Conservation (phyloP, 2,888 invertebrate genomes). For the Entomobrya multifasciata region DNA sequence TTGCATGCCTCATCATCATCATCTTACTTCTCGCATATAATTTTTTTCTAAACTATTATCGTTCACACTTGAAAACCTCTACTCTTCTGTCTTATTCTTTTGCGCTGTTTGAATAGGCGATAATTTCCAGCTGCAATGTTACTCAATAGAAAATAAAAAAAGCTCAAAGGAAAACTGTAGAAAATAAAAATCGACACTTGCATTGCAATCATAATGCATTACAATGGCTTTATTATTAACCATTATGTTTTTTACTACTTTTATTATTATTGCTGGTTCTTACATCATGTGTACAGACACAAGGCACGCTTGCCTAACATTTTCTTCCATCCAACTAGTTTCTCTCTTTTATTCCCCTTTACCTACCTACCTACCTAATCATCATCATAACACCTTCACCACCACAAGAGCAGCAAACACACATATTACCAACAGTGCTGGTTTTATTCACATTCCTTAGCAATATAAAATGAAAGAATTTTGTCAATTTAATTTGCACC, state of each 20-base stretch:
- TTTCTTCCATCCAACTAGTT: not conserved
- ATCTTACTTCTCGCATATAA: not conserved
- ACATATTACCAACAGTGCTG: too few species aligned
- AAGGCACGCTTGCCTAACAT: slow-evolving; percentile 31
- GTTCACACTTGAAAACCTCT: slow-evolving; percentile 35
- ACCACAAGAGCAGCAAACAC: slow-evolving; percentile 41
- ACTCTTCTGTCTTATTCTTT: slow-evolving; percentile 19
- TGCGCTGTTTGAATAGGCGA: slow-evolving; percentile 41
- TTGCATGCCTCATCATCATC: slow-evolving; percentile 13
- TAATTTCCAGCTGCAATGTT: slow-evolving; percentile 65
- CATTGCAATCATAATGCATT: slow-evolving; percentile 58
- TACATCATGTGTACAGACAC: slow-evolving; percentile 40
- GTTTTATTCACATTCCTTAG: not conserved
- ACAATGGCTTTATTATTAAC: slow-evolving; percentile 64
- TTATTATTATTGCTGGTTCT: slow-evolving; percentile 3
- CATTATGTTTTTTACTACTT: slow-evolving; percentile 44
- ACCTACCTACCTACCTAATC: not conserved
- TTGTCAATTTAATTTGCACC: slow-evolving; percentile 69
- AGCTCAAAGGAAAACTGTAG: slow-evolving; percentile 49
- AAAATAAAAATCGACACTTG: slow-evolving; percentile 79
- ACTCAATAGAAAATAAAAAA: slow-evolving; percentile 71
- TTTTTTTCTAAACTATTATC: not conserved
- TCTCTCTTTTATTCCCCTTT: not conserved
- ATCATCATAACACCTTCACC: slow-evolving; percentile 34
- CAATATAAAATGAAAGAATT: slow-evolving; percentile 14